Evolutionary conservation across 2,797 vertebrate species (phyloP).

Genomic region (Picus viridis): DNA sequence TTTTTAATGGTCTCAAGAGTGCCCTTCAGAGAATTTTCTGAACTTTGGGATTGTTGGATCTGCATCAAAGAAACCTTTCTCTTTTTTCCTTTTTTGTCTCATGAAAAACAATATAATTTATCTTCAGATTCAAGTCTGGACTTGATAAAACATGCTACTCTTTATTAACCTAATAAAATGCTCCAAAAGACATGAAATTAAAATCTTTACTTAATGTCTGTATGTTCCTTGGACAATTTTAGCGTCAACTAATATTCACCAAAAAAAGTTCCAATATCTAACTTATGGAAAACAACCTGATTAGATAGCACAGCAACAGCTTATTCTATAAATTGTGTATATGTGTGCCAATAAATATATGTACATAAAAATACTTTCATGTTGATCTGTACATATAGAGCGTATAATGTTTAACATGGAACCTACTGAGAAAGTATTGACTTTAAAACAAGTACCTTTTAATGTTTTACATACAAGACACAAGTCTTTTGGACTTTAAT

Average conservation of each 20-base stretch:
- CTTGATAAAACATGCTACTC: constrained; percentile 6
- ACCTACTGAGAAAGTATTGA: neutral
- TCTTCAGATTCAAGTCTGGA: neutral
- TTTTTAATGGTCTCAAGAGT: neutral
- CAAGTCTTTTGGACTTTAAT: neutral
- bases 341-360: neutral
- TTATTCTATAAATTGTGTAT: neutral
- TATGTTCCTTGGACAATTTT: neutral
- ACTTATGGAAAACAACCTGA: neutral
- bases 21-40: neutral
- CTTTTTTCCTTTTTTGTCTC: neutral
- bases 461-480: neutral
- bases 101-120: neutral
- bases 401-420: neutral
- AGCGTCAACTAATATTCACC: neutral
- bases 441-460: neutral
- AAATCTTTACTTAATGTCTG: neutral
- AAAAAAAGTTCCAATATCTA: neutral
- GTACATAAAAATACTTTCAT: neutral
- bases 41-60: neutral
- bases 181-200: constrained; percentile 13
- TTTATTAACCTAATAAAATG: constrained; percentile 16
- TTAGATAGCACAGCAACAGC: neutral
- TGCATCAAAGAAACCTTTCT: neutral
- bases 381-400: neutral